Percentiles rank a stretch among this genome's conserved stretches.
These are phyloP conservation scores for Bombus picipes DNA, from an alignment of 1,140 invertebrate species.

Conservation along the genomic window DNA sequence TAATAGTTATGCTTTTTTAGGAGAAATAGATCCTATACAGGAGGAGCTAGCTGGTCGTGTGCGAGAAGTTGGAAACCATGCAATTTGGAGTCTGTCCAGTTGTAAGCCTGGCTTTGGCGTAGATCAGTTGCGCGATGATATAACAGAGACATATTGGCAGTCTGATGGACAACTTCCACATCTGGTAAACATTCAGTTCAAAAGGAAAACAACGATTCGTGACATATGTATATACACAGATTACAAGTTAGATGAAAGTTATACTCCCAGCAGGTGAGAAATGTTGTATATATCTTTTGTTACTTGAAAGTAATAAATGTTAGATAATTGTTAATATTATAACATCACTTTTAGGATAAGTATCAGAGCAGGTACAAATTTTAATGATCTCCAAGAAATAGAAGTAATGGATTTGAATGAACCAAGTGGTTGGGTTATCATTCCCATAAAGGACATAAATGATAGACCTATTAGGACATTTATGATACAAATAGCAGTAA, in stretches of 20 bases:
- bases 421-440: conserved; percentile 97
- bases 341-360: conserved; percentile 88
- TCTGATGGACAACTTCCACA: conserved; percentile 99
- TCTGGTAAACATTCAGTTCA: conserved; percentile 98
- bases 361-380: conserved; percentile 96
- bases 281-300: background rate
- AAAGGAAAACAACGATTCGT: conserved; percentile 96
- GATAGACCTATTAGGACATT: conserved; percentile 95
- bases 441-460: conserved; percentile 94
- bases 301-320: background rate
- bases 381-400: conserved; percentile 98
- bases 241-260: conserved; percentile 99
- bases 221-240: conserved; percentile 99
- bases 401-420: conserved; percentile 97
- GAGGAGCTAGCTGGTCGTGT: conserved; percentile 90
- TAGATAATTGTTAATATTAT: background rate
- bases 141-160: conserved; percentile 99
- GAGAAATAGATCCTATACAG: conserved; percentile 86
- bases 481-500: conserved; percentile 98
- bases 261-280: conserved; percentile 93
- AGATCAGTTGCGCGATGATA: conserved; percentile 97
- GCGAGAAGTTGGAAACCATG: conserved; percentile 96
- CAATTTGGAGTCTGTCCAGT: conserved; percentile 98
- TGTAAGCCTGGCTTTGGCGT: conserved; percentile 99
- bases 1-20: conserved; percentile 27